phyloP scores from a whole-genome alignment of 2,113 vertebrate species.

The Sula dactylatra region DNA sequence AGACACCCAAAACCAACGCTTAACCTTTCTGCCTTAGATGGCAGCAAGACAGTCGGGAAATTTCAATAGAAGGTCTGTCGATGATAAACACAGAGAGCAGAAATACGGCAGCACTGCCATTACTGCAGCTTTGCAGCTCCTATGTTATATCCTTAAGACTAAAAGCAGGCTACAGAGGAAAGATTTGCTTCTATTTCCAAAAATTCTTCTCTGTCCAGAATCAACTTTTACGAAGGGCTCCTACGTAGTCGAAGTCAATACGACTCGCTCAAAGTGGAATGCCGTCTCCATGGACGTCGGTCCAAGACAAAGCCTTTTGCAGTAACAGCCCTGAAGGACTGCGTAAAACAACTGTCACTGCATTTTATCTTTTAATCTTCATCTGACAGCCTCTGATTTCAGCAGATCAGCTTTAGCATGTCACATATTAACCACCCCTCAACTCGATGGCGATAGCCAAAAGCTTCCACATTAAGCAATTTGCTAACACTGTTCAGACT shows the following conservation, averaged over 20 bases:
- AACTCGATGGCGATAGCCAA: not conserved
- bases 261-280: rapidly evolving
- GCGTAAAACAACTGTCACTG: not conserved
- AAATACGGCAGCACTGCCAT: not conserved
- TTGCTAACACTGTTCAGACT: not conserved
- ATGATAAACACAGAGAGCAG: not conserved
- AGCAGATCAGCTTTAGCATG: not conserved
- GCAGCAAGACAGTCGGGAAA: not conserved
- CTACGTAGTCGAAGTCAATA: not conserved
- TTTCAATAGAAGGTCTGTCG: not conserved
- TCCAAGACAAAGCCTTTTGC: not conserved
- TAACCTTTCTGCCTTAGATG: not conserved
- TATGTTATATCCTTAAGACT: rapidly evolving
- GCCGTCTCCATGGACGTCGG: rapidly evolving
- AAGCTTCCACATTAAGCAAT: not conserved
- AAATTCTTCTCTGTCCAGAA: not conserved
- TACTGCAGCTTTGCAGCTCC: not conserved
- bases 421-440: not conserved
- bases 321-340: not conserved
- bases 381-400: not conserved
- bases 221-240: not conserved
- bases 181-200: not conserved
- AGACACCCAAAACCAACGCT: not conserved
- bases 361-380: not conserved
- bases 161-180: not conserved